Conservation (phyloP, 2,797 vertebrate genomes). For the Oreochromis mossambicus region DNA sequence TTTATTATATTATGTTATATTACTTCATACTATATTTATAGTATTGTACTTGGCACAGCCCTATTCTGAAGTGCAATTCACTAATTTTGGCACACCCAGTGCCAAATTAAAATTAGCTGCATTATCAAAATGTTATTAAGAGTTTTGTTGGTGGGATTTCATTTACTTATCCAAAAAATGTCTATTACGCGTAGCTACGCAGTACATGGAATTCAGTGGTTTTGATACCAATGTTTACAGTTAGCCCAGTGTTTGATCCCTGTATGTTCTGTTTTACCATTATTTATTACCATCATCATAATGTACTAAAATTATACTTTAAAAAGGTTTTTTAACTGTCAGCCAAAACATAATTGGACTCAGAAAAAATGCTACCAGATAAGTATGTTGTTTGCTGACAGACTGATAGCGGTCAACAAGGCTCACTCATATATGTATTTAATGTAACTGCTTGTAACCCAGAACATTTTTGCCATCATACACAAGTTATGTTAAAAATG, state of each 20-base stretch:
- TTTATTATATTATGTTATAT: background rate
- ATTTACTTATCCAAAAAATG: background rate
- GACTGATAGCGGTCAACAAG: fast-evolving
- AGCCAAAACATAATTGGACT: background rate
- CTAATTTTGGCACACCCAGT: fast-evolving
- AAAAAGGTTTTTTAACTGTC: background rate
- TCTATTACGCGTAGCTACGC: background rate
- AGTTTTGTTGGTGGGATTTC: background rate
- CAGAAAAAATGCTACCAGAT: background rate
- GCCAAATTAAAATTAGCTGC: background rate
- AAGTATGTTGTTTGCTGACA: background rate
- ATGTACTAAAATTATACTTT: background rate
- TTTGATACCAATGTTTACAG: fast-evolving
- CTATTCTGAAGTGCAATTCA: fast-evolving
- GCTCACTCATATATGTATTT: background rate
- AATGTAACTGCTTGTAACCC: background rate
- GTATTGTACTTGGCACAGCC: background rate
- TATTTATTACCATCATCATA: background rate
- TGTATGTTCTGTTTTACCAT: background rate
- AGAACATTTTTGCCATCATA: background rate
- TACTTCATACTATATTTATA: background rate
- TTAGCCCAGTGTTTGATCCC: background rate
- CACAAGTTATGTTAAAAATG: background rate
- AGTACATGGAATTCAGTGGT: background rate
- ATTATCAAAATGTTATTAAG: background rate